Conservation (phyloP, 1,140 invertebrate species). For the Andrena cerasifolii region DNA sequence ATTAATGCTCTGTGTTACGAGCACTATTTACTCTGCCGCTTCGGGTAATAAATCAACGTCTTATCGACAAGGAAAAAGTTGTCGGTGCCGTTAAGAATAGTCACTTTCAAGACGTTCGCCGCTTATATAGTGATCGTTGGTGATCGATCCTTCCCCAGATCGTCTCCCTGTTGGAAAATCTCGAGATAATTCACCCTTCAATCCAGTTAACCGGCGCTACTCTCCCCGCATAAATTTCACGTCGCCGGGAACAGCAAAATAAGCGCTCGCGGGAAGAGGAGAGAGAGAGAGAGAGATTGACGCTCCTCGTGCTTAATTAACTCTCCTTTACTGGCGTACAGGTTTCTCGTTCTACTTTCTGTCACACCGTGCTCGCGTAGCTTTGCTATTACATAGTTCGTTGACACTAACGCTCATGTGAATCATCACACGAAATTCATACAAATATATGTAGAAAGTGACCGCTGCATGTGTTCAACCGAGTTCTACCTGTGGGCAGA, state of each 20-base stretch:
- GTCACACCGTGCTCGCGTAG: too few species aligned
- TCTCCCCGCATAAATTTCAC: constrained; percentile 15
- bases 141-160: constrained; percentile 47
- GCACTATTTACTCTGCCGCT: constrained; percentile 66
- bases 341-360: not conserved
- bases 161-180: constrained; percentile 6
- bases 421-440: too few species aligned
- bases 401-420: too few species aligned
- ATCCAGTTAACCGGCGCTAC: constrained; percentile 17
- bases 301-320: constrained; percentile 17
- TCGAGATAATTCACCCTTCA: constrained; percentile 42
- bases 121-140: constrained; percentile 29
- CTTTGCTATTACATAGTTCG: too few species aligned
- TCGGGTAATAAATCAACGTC: constrained; percentile 71
- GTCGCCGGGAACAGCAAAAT: constrained; percentile 24
- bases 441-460: too few species aligned
- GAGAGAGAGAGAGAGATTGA: not conserved
- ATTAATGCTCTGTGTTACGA: constrained; percentile 74
- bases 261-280: not conserved
- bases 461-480: too few species aligned
- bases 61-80: constrained; percentile 54
- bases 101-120: constrained; percentile 44
- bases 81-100: constrained; percentile 59
- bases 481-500: too few species aligned
- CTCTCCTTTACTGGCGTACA: not conserved